Evolutionary conservation across 2,113 vertebrate genomes (phyloP), one percentile per base, ranked within the genome.

Genomic region (Amphiprion percula): DNA sequence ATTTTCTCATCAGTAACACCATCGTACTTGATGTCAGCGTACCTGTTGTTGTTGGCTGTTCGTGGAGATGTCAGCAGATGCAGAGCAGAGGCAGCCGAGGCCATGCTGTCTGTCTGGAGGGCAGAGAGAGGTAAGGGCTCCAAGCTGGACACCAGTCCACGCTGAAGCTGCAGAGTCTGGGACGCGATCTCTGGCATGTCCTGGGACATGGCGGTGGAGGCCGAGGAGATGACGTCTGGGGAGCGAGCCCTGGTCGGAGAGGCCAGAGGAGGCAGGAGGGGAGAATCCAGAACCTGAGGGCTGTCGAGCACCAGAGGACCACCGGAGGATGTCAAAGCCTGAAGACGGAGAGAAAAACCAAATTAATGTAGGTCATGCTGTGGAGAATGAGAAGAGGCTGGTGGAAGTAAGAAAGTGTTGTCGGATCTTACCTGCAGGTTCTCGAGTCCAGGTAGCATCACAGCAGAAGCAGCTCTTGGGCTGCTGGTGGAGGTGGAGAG

Each of bases 111-210:
- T 1, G 94, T 78, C 0, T 96, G 96, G 1, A 94, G 93, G 12
- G 71, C 74, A 15, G 87, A 89, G 11, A 85, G 87, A 49, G 84
- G 75, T 24, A 28, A 94, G 72, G 86, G 94, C 92, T 90, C 96
- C 92, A 85, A 68, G 86, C 72, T 95, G 94, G 0, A 82, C 21
- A 0, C 68, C 0, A 92, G 9, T 84, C 54, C 0, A 39, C n/a
- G 93, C 87, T 0, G 88, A 50, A 96, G 95, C 60, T 96, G 96
- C 78, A 99, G 83, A 0, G 97, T 96, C 93, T 99, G 97, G 0
- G 98, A 97, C 0, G 98, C 97, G 0, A 99, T 98, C 92, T 99
- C 98, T 0, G 98, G 97, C 86, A 99, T 99, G 39, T 99, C 98
- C 82, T 98, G 97, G 26, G 98, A 97, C 92, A 99, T 94, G 85